A percentile compares a stretch with the other conserved stretches of the same genome.
These are phyloP conservation scores for Cryptosula pallasiana DNA, from an alignment of 2,888 invertebrate species.

Conservation along the genomic window DNA sequence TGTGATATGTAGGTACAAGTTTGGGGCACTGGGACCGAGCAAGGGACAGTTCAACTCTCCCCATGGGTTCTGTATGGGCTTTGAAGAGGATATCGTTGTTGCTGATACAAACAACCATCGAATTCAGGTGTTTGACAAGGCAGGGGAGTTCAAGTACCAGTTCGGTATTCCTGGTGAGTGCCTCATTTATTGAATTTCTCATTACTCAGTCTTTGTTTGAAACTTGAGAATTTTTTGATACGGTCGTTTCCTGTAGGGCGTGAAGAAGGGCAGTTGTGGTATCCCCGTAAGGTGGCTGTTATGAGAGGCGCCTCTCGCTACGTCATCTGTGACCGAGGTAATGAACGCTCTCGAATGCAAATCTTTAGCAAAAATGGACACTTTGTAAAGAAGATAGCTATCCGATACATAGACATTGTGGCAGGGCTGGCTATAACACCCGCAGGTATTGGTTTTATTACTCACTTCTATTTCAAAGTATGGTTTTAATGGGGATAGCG, in stretches of 20 bases:
- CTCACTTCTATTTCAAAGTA: too few relatives aligned
- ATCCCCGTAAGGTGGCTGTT: slow-evolving; percentile 85
- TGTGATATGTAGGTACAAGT: slow-evolving; percentile 65
- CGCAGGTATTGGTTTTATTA: slow-evolving; percentile 65
- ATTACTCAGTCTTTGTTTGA: neutral
- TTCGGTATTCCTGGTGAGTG: slow-evolving; percentile 85
- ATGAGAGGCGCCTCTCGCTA: slow-evolving; percentile 50
- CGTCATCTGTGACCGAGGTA: slow-evolving; percentile 95
- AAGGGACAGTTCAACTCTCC: slow-evolving; percentile 95
- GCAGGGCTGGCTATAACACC: slow-evolving; percentile 89
- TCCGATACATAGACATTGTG: slow-evolving; percentile 61
- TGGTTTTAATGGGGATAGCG: too few relatives aligned
- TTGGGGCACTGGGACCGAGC: slow-evolving; percentile 85
- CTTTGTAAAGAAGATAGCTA: slow-evolving; percentile 88
- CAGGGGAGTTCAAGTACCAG: slow-evolving; percentile 89
- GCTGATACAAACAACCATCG: slow-evolving; percentile 97
- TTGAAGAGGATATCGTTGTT: slow-evolving; percentile 91
- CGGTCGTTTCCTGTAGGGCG: too few relatives aligned
- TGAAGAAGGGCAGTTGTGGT: slow-evolving; percentile 94
- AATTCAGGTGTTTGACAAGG: slow-evolving; percentile 98
- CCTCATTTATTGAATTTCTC: neutral
- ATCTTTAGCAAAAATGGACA: slow-evolving; percentile 93
- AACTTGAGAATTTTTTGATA: neutral
- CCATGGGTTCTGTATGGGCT: slow-evolving; percentile 90
- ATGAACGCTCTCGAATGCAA: slow-evolving; percentile 93